A percentile compares a stretch with the other conserved stretches of the same genome.
These are phyloP conservation scores for Rhinichthys osculus DNA, from an alignment of 2,797 vertebrate genomes.

Conservation along the genomic window DNA sequence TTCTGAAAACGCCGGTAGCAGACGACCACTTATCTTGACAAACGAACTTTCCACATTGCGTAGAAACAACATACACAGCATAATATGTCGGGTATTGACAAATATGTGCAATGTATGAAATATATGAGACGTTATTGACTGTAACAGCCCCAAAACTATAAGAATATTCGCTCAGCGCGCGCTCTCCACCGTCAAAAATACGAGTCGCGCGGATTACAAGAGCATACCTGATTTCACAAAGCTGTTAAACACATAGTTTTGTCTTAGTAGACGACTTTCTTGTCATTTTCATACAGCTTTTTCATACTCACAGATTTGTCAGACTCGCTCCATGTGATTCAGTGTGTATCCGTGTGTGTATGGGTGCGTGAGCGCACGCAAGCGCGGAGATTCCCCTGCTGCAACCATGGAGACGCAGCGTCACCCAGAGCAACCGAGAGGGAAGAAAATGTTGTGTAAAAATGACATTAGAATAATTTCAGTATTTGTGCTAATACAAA, in stretches of 20 bases:
- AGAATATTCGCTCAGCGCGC: not conserved
- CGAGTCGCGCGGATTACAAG: not conserved
- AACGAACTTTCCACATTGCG: not conserved
- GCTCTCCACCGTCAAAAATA: constrained; percentile 1
- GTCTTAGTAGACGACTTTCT: not conserved
- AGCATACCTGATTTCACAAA: not conserved
- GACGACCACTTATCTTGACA: constrained; percentile 7
- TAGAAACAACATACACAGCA: not conserved
- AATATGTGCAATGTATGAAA: not conserved
- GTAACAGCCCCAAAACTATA: constrained; percentile 5
- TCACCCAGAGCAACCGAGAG: constrained; percentile 42
- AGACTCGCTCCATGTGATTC: constrained; percentile 62
- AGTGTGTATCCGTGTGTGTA: constrained; percentile 39
- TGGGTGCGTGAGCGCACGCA: constrained; percentile 40
- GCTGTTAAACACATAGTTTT: not conserved
- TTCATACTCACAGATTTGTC: constrained; percentile 53
- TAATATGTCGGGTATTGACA: not conserved
- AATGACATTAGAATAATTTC: not conserved
- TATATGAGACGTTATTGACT: not conserved
- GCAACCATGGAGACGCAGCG: constrained; percentile 65
- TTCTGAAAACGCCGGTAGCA: constrained; percentile 43
- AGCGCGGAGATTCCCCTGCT: constrained; percentile 58
- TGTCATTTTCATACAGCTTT: not conserved
- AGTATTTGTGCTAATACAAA: not conserved
- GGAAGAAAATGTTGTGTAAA: not conserved